Evolutionary conservation across 2,113 vertebrate genomes (phyloP).

Genomic region (Potamarius usumacintae): DNA sequence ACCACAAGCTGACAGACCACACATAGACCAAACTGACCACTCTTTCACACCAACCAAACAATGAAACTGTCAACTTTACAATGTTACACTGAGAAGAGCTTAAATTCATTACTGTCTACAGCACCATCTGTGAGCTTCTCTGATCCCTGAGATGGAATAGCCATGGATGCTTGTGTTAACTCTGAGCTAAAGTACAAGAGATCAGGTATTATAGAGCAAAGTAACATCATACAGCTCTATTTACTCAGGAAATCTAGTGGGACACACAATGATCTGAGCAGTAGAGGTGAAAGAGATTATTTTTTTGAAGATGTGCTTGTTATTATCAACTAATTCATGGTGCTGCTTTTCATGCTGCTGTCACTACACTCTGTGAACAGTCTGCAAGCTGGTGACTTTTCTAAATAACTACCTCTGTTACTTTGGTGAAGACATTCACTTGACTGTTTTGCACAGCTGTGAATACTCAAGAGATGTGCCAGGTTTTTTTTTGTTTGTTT

Average conservation of each 20-base stretch:
- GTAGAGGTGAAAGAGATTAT: not conserved
- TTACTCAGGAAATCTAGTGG: not conserved
- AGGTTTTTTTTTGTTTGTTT: not conserved
- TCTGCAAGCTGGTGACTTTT: not conserved
- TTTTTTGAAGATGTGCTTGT: not conserved
- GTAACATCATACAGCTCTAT: not conserved
- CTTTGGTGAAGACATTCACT: not conserved
- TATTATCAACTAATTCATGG: not conserved
- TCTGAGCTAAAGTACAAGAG: not conserved
- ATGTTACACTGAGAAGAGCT: not conserved
- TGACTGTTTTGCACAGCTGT: not conserved
- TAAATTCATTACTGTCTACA: not conserved
- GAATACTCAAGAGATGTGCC: not conserved
- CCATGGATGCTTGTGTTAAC: not conserved
- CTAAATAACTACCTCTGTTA: not conserved
- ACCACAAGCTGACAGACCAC: too few species aligned
- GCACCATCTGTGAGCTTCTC: not conserved
- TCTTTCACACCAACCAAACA: not conserved
- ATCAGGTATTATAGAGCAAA: not conserved
- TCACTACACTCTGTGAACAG: not conserved
- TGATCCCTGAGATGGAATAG: not conserved
- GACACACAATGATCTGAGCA: not conserved
- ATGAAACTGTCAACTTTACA: not conserved
- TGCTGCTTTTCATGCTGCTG: not conserved
- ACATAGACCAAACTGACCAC: too few species aligned